Conservation (phyloP, 2,888 invertebrate species). For the Hirtodrosophila alboralis region DNA sequence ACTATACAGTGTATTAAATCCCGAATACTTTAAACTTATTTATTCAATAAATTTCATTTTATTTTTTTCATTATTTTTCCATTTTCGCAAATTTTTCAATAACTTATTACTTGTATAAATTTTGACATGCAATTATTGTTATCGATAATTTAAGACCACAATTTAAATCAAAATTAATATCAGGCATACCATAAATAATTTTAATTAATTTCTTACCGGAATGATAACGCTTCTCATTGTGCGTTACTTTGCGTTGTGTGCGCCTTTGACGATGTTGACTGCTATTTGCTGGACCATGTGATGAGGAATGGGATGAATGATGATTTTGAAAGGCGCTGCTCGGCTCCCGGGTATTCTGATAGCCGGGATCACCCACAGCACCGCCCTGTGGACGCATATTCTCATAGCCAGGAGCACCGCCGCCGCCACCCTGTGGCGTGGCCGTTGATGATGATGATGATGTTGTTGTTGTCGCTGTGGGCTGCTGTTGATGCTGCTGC, state of each 20-base stretch:
- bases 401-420: slow-evolving; percentile 77
- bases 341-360: slow-evolving; percentile 69
- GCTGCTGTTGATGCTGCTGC: too few relatives aligned
- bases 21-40: too few relatives aligned
- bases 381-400: slow-evolving; percentile 74
- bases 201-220: slow-evolving; percentile 90
- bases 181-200: background rate
- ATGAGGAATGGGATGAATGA: too few relatives aligned
- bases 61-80: too few relatives aligned
- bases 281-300: slow-evolving; percentile 52
- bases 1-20: too few relatives aligned
- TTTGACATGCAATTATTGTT: too few relatives aligned
- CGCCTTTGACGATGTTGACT: slow-evolving; percentile 88
- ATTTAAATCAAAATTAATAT: too few relatives aligned
- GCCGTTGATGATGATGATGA: too few relatives aligned
- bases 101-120: too few relatives aligned
- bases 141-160: too few relatives aligned
- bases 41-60: too few relatives aligned
- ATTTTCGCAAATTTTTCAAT: too few relatives aligned
- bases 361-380: slow-evolving; percentile 69
- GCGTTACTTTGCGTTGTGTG: slow-evolving; percentile 96
- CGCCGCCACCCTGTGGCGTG: slow-evolving; percentile 65
- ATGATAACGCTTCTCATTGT: slow-evolving; percentile 99
- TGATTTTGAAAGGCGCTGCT: slow-evolving; percentile 80
- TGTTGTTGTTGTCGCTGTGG: slow-evolving; percentile 52